Base-by-base conservation (phyloP, 2,113 vertebrate genomes). In the Scytalopus superciliaris region DNA sequence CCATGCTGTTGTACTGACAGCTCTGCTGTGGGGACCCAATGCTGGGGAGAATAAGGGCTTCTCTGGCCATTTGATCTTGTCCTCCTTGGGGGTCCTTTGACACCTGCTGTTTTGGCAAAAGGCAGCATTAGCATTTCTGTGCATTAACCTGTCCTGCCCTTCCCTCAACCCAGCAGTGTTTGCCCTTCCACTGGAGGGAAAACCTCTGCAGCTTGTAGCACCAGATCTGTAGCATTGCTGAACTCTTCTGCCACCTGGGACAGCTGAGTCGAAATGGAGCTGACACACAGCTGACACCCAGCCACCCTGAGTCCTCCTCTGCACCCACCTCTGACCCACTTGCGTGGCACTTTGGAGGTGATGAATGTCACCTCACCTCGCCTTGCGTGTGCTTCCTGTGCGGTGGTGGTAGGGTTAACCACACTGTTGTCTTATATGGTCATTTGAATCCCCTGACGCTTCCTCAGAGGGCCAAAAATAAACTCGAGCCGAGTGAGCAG, bases 401-500 rank as follows among this genome's bases (percentile, higher is more conserved):
- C 13, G 95, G 97, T 84, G 83, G 94, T 76, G 87, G 94, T 79
- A 97, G 97, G 97, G 97, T 98, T 98, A 98, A 98, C 96, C 97
- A 98, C 98, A 94, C 80, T 98, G 95, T 97, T 98, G 97, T 98
- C 98, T 98, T 99, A 99, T 99, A 99, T 98, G 99, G 99, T 98
- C 98, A 98, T 98, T 97, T 97, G 97, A 98, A 98, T 98, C 98
- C 97, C 98, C 80, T 96, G 96, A 98, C 97, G 95, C 97, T 98
- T 98, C 97, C 98, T 98, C 97, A 97, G 92, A 98, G 96, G 96
- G 98, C 98, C 99, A 98, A 99, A 99, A 99, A 99, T 99, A 98
- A 98, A 98, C 98, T 92, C 16, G 64, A 97, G 98, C 89, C 8
- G 95, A 86, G 97, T 81, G 87, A 98, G 98, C 99, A 99, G 99